Evolutionary conservation across 2,888 invertebrate species (phyloP), one percentile per base, ranked within the genome.

Genomic region (Zele albiditarsus): DNA sequence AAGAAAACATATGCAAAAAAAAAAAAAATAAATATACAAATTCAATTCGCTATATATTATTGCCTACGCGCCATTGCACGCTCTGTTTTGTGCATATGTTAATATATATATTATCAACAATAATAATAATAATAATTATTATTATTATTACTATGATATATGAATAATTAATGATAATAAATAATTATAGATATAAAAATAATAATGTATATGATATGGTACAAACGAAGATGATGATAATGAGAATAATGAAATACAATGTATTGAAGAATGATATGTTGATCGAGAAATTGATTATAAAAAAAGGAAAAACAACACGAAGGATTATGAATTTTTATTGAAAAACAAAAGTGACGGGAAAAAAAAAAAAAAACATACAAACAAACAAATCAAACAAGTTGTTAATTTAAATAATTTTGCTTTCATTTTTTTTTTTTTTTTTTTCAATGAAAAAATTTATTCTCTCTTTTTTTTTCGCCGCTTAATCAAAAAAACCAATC

Each of bases 271-370:
- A 81, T 77, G 80, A 87, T n/a, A n/a, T 80, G 85, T 87, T 87
- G 86, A 86, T 87, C 84, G 82, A 86, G 86, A 87, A 82, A 86
- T 84, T 81, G 73, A 71, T 31, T 31, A 63, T 67, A 65, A 74
- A 53, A 68, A 63, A 75, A 73, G 62, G 10, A 57, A 57, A 70
- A 23, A 75, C 33, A 33, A 33, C n/a, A 38, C 12, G 38, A 83
- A 80, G 82, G 87, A 86, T 86, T 87, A 88, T 87, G 87, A 88
- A 87, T 88, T 88, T 88, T 88, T 88, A 88, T 85, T 82, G 79
- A 86, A 85, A 81, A 75, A 71, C 3, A 53, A 75, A 71, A 72
- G 4, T n/a, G n/a, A n/a, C n/a, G n/a, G 23, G 20, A 53, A 53
- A 53, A 38, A 38, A 38, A 2, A 38, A 38, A 12, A 8, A 38